Percentiles rank a stretch among this genome's conserved stretches.
Conservation (phyloP, 2,888 invertebrate genomes). For the Argyresthia goedartella region DNA sequence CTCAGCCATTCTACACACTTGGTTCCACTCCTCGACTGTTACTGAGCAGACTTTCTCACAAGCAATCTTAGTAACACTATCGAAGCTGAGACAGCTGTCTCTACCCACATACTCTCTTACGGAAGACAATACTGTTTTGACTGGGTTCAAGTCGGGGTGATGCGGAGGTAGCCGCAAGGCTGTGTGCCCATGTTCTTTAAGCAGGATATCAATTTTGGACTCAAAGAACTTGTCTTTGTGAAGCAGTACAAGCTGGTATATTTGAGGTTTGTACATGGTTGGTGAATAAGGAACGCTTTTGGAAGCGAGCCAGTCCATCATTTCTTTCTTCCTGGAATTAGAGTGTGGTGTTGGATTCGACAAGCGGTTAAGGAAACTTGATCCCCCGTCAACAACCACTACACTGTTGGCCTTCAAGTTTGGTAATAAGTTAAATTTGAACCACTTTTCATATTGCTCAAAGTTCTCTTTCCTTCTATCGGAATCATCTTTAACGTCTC, state of each 20-base stretch:
- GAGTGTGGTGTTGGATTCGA: conserved; percentile 21
- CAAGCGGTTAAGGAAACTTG: conserved; percentile 20
- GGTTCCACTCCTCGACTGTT: conserved; percentile 19
- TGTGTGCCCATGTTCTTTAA: conserved; percentile 20
- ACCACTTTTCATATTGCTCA: conserved; percentile 24
- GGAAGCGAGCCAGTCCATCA: conserved; percentile 23
- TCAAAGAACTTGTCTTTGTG: conserved; percentile 22
- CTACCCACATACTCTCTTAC: conserved; percentile 20
- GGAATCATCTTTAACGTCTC: conserved; percentile 21
- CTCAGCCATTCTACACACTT: conserved; percentile 17
- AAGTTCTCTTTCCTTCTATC: conserved; percentile 21
- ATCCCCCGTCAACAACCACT: conserved; percentile 22
- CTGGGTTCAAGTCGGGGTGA: conserved; percentile 22
- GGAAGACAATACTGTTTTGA: conserved; percentile 16
- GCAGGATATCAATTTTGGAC: conserved; percentile 20
- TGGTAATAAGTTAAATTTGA: conserved; percentile 21
- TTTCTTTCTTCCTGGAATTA: conserved; percentile 22
- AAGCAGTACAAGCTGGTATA: conserved; percentile 21
- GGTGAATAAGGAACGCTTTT: conserved; percentile 17
- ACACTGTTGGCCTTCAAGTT: conserved; percentile 20
- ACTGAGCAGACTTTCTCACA: conserved; percentile 20
- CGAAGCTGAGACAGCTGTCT: conserved; percentile 16
- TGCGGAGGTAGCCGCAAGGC: conserved; percentile 19
- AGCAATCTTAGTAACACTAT: conserved; percentile 22
- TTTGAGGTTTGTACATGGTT: conserved; percentile 23